Evolutionary conservation across 2,888 invertebrate species (phyloP).

Genomic region (Taphrorychus bicolor): DNA sequence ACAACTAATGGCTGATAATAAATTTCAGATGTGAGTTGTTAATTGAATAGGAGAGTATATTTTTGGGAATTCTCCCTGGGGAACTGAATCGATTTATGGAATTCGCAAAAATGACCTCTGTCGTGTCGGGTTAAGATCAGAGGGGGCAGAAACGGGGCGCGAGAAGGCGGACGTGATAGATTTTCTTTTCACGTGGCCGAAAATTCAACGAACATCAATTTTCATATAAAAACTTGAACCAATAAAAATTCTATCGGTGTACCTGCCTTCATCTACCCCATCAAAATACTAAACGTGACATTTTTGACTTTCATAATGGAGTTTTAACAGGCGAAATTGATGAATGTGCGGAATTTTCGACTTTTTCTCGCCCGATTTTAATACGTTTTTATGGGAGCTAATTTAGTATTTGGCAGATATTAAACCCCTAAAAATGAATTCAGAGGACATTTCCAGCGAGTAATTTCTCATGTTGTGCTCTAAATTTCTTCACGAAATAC

Average conservation of each 20-base stretch:
- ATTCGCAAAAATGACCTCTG: background rate
- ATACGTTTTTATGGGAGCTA: background rate
- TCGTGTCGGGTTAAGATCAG: background rate
- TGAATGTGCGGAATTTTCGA: constrained; percentile 9
- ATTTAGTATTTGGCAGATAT: background rate
- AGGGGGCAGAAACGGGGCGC: too few relatives aligned
- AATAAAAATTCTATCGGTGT: constrained; percentile 14
- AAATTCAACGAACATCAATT: background rate
- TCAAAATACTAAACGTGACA: constrained; percentile 24
- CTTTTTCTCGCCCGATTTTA: background rate
- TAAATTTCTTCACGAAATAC: constrained; percentile 28
- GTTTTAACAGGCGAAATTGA: constrained; percentile 21
- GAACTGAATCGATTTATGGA: background rate
- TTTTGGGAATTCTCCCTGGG: background rate
- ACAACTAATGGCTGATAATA: constrained; percentile 31
- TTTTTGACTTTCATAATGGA: constrained; percentile 20
- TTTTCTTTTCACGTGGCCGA: background rate
- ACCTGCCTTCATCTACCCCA: constrained; percentile 12
- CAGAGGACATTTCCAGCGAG: constrained; percentile 19
- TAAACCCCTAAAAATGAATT: too few relatives aligned
- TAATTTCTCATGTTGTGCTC: constrained; percentile 19
- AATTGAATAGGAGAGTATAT: constrained; percentile 20
- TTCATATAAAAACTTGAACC: background rate
- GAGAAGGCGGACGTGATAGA: background rate
- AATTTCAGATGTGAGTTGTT: constrained; percentile 27